Evolutionary conservation across 2,888 invertebrate species (phyloP), one percentile per base, ranked within the genome.

Genomic region (Dorcus parallelipipedus): DNA sequence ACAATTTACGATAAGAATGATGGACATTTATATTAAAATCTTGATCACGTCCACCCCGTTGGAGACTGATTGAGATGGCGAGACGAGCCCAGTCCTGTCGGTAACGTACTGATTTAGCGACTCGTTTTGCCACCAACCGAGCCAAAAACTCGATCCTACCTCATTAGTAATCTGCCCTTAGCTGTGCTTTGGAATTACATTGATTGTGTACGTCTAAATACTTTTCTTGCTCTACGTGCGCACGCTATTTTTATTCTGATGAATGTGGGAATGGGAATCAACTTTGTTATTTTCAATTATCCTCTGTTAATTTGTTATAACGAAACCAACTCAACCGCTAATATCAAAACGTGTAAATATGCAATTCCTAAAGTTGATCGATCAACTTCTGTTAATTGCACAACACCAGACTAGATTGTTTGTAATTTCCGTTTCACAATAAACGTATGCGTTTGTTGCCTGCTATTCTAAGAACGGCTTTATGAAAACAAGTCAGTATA

Each of bases 41-140:
- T 60, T 58, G 57, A 55, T 60, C 59, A 56, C 53, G 58, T 58
- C 56, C 53, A 49, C 56, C 54, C 59, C 54, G 62, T 56, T 57
- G 62, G 59, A 60, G 42, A 54, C 59, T 62, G 59, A 62, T 60
- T 62, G 59, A 62, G 53, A 57, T 58, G 52, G 57, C 59, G 57
- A 62, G 62, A 62, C 59, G 50, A 52, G 54, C 49, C 52, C 57
- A 49, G 42, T 50, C 58, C 42, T 49, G 40, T 53, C 52, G 38
- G 58, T 50, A 58, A 52, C 41, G 50, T 53, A 53, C 62, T 60
- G 60, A 60, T 60, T 63, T 58, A 59, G 59, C 62, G 59, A 57
- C 54, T 52, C 57, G 59, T 62, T 62, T 57, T 59, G 53, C 59
- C 62, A 59, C 59, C 62, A 62, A 58, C 59, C 52, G 59, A 55